A percentile compares a stretch with the other conserved stretches of the same genome.
These are phyloP conservation scores for Channa argus DNA, from an alignment of 2,113 vertebrate species.

Conservation along the genomic window DNA sequence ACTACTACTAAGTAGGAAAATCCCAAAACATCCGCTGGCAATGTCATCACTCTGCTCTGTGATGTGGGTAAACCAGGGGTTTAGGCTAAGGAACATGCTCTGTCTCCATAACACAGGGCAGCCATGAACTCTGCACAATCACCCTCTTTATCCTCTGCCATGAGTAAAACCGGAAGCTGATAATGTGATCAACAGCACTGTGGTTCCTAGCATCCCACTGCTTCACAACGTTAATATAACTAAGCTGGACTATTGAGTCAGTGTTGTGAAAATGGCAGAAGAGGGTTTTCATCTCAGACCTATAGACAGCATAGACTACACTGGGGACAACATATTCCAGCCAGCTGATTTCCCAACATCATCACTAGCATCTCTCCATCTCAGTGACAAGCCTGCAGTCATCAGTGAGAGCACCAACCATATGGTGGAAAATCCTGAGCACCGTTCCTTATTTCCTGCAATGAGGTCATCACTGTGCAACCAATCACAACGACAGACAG, in stretches of 20 bases:
- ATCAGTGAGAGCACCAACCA: slow-evolving; percentile 45
- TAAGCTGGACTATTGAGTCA: slow-evolving; percentile 48
- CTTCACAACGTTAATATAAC: slow-evolving; percentile 52
- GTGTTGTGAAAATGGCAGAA: slow-evolving; percentile 68
- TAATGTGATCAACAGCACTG: slow-evolving; percentile 63
- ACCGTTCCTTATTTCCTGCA: slow-evolving; percentile 30
- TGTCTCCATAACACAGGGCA: slow-evolving; percentile 64
- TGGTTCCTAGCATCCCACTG: slow-evolving; percentile 47
- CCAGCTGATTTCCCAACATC: slow-evolving; percentile 44
- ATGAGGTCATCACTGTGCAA: slow-evolving; percentile 51
- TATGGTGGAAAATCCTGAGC: slow-evolving; percentile 60
- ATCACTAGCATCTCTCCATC: slow-evolving; percentile 65
- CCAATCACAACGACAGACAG: slow-evolving; percentile 55
- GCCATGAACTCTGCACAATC: slow-evolving; percentile 59
- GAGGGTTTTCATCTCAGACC: slow-evolving; percentile 44
- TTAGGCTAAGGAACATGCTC: slow-evolving; percentile 36
- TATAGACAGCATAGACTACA: background rate
- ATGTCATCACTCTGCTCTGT: slow-evolving; percentile 50
- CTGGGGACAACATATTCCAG: slow-evolving; percentile 35
- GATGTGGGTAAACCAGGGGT: slow-evolving; percentile 27
- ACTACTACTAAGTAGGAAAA: slow-evolving; percentile 11
- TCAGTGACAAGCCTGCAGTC: slow-evolving; percentile 54
- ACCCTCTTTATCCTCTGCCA: slow-evolving; percentile 49
- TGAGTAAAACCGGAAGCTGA: slow-evolving; percentile 70
- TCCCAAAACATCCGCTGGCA: slow-evolving; percentile 16